Conservation (phyloP, 2,113 vertebrate genomes). For the Scophthalmus maximus region DNA sequence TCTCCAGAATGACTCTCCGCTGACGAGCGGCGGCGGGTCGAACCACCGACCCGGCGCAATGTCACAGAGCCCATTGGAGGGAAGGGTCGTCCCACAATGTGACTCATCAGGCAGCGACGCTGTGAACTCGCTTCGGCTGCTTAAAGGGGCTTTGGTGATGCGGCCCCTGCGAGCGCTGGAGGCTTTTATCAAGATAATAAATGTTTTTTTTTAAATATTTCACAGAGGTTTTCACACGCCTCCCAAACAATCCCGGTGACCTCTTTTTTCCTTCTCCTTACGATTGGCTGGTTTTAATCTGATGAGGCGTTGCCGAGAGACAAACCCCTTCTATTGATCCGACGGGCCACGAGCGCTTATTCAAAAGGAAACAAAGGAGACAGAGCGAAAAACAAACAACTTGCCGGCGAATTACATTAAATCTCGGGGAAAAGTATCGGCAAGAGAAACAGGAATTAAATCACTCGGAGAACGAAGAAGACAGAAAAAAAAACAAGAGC, state of each 20-base stretch:
- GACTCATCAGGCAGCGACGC: slow-evolving; percentile 11
- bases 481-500: slow-evolving; percentile 34
- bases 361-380: slow-evolving; percentile 69
- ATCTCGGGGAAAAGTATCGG: slow-evolving; percentile 68
- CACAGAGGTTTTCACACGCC: slow-evolving; percentile 42
- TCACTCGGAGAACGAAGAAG: slow-evolving; percentile 52
- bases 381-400: slow-evolving; percentile 75
- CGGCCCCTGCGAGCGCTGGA: slow-evolving; percentile 37
- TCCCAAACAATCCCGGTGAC: slow-evolving; percentile 44
- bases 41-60: slow-evolving; percentile 36
- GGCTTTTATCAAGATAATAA: slow-evolving; percentile 56
- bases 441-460: slow-evolving; percentile 72
- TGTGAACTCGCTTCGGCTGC: slow-evolving; percentile 37
- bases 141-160: slow-evolving; percentile 41
- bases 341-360: slow-evolving; percentile 61
- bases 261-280: slow-evolving; percentile 56
- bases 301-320: slow-evolving; percentile 66
- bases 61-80: slow-evolving; percentile 43
- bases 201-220: slow-evolving; percentile 67
- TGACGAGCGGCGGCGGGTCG: slow-evolving; percentile 50
- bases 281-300: slow-evolving; percentile 63
- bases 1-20: slow-evolving; percentile 58
- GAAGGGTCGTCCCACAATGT: neutral
- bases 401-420: slow-evolving; percentile 69
- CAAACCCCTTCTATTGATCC: slow-evolving; percentile 74